These are phyloP conservation scores for Leuctra nigra DNA, from an alignment of 2,888 invertebrate species.

Conservation along the genomic window DNA sequence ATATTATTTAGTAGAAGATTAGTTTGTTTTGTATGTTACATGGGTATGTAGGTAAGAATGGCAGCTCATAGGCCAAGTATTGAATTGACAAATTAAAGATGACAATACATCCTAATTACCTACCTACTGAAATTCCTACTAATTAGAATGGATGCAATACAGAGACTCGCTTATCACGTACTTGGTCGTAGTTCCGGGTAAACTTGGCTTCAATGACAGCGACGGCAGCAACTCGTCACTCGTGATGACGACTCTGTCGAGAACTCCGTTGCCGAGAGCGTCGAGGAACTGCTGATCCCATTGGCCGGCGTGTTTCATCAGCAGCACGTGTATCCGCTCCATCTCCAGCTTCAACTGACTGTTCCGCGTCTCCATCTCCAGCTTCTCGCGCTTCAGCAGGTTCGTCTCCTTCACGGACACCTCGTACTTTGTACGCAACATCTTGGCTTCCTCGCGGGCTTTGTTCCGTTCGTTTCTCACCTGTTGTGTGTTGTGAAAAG, in stretches of 20 bases:
- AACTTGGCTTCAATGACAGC: conserved; percentile 28
- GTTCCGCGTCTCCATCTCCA: conserved; percentile 69
- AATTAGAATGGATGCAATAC: too few species aligned
- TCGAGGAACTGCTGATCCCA: conserved; percentile 51
- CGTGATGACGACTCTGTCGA: conserved; percentile 39
- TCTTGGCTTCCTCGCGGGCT: conserved; percentile 83
- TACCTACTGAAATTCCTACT: too few species aligned
- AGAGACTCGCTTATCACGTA: too few species aligned
- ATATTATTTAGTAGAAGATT: too few species aligned
- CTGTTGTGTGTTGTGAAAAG: too few species aligned
- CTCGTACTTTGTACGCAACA: conserved; percentile 73
- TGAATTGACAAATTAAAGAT: too few species aligned
- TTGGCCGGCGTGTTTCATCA: conserved; percentile 63
- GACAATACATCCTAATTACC: too few species aligned
- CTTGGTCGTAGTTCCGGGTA: conserved; percentile 1
- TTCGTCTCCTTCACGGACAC: conserved; percentile 66
- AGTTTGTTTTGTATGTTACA: too few species aligned
- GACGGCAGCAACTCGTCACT: conserved; percentile 31
- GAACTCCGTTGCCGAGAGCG: conserved; percentile 43
- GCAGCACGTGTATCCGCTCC: conserved; percentile 63
- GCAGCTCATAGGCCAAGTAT: too few species aligned
- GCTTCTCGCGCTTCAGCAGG: conserved; percentile 67
- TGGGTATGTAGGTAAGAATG: too few species aligned
- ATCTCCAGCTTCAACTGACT: conserved; percentile 72
- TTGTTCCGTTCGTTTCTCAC: conserved; percentile 89